phyloP scores from a whole-genome alignment of 2,797 vertebrate species.

The Bucorvus abyssinicus region DNA sequence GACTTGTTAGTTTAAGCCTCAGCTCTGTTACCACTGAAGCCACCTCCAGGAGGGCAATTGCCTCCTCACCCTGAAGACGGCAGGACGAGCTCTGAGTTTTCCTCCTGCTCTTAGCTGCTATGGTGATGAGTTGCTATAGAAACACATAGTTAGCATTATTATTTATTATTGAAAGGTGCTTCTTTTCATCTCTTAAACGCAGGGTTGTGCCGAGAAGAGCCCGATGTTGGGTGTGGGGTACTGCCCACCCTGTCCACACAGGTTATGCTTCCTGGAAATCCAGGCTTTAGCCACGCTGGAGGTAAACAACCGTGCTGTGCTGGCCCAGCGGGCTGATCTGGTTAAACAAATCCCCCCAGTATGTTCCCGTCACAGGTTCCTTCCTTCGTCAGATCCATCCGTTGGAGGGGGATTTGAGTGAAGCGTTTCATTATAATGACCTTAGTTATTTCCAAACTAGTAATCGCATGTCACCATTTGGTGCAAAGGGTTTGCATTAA shows the following conservation, averaged over 20 bases:
- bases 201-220: neutral
- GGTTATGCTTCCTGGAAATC: neutral
- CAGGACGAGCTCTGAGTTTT: slow-evolving; percentile 42
- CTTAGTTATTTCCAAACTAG: slow-evolving; percentile 15
- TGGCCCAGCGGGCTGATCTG: slow-evolving; percentile 12
- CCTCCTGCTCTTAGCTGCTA: slow-evolving; percentile 52
- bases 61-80: slow-evolving; percentile 47
- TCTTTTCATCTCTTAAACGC: neutral
- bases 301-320: neutral
- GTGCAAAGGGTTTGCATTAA: neutral
- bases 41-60: neutral
- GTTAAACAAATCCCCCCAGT: slow-evolving; percentile 52
- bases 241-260: neutral
- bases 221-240: neutral
- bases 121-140: slow-evolving; percentile 73
- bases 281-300: neutral
- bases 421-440: slow-evolving; percentile 1
- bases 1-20: neutral
- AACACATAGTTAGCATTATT: slow-evolving; percentile 68
- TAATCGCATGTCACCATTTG: slow-evolving; percentile 10
- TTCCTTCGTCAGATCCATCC: neutral
- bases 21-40: neutral
- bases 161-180: slow-evolving; percentile 67
- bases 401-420: slow-evolving; percentile 42
- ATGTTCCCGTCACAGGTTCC: neutral